Percentiles rank a stretch among this genome's conserved stretches.
Evolutionary conservation across 2,797 vertebrate species (phyloP).

Genomic region (Labroides dimidiatus): DNA sequence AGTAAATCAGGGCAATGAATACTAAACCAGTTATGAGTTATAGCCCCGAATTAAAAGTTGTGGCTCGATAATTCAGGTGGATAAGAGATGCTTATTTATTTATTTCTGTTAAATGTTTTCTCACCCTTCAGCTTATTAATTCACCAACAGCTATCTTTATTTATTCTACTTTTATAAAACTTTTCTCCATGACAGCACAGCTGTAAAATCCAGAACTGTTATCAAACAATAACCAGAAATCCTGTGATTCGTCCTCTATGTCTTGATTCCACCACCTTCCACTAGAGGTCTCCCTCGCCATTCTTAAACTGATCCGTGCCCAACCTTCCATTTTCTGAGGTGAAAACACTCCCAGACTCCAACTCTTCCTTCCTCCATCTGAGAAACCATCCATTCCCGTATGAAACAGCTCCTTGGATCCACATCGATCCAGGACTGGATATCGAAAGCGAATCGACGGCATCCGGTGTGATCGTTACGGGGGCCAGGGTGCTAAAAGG

Average conservation of each 20-base stretch:
- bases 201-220: not conserved
- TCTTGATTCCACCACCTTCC: constrained; percentile 44
- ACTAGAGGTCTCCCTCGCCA: constrained; percentile 83
- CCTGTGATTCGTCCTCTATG: not conserved
- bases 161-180: no score
- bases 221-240: not conserved
- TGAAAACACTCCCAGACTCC: constrained; percentile 49
- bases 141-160: no score
- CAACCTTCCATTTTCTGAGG: constrained; percentile 74
- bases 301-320: constrained; percentile 41
- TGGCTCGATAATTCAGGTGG: not conserved
- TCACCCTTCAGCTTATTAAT: not conserved
- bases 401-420: constrained; percentile 45
- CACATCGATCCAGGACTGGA: constrained; percentile 58
- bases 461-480: constrained; percentile 34
- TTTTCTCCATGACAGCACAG: no score
- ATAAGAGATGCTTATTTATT: not conserved
- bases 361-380: constrained; percentile 57
- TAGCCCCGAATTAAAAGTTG: not conserved
- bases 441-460: constrained; percentile 31
- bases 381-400: constrained; percentile 67
- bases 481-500: constrained; percentile 24
- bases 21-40: not conserved
- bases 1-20: not conserved
- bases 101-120: not conserved